Evolutionary conservation across 2,888 invertebrate species (phyloP), one percentile per base, ranked within the genome.

Genomic region (Gari tellinella): DNA sequence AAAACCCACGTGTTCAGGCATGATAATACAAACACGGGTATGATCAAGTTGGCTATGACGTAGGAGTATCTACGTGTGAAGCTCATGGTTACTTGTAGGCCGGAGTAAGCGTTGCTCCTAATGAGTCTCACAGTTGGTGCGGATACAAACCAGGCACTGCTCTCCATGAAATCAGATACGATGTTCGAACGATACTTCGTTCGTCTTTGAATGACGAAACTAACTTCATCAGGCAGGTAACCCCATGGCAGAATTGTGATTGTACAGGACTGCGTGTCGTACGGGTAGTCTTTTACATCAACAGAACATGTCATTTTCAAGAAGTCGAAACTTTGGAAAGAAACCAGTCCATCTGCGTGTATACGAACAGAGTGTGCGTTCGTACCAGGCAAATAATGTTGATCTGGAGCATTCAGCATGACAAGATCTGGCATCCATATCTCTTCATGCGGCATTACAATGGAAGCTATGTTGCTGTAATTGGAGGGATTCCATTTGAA

Each of bases 361-460:
- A 57, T 19, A 10, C 31, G 25, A n/a, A 17, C n/a, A n/a, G 26
- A 45, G 5, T 57, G 31, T 17, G 31, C 25, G 41, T 57, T 45
- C n/a, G 3, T 17, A 12, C 57, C 43, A 15, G 57, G 57, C 17
- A 31, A 8, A 17, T 26, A 57, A 23, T 26, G 15, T 4, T 57
- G 46, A 31, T 57, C 57, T 4, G 57, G 57, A 3, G 57, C 25
- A 31, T 80, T 66, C 0, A 62, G 38, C 26, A 80, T 53, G 0
- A 72, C 52, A 1, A 80, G n/a, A 26, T 62, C 69, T 21, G 81
- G 81, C 57, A 48, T 68, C 81, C 81, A 81, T 4, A 79, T 58
- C 12, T 58, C 53, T 12, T 23, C 15, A 43, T 56, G 43, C 23
- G 64, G 62, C 2, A 76, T n/a, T 10, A 51, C 46, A 14, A 73